A percentile compares a stretch with the other conserved stretches of the same genome.
Conservation (phyloP, 1,140 invertebrate genomes). For the Rhizoglyphus robini region DNA sequence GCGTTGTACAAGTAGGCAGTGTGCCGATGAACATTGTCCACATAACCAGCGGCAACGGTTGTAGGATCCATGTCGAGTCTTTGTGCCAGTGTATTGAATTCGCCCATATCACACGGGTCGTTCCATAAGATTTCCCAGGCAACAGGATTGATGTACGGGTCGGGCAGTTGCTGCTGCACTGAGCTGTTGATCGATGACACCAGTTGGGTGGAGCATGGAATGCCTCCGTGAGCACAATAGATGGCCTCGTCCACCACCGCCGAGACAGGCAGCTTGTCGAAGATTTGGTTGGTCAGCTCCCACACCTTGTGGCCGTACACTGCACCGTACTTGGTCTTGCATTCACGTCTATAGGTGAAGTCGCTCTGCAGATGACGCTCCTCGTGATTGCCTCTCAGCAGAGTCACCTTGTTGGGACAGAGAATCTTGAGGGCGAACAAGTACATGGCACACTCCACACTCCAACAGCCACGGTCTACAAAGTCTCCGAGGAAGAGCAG, state of each 20-base stretch:
- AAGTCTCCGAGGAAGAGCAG: slow-evolving; percentile 53
- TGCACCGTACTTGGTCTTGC: slow-evolving; percentile 50
- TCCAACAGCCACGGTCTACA: slow-evolving; percentile 47
- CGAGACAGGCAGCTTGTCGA: too few species aligned
- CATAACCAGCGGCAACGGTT: too few species aligned
- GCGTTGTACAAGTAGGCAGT: slow-evolving; percentile 55
- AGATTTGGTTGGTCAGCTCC: too few species aligned
- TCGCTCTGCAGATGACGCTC: slow-evolving; percentile 49
- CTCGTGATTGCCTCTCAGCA: slow-evolving; percentile 52
- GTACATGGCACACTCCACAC: too few species aligned
- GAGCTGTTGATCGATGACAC: too few species aligned
- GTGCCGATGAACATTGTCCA: too few species aligned
- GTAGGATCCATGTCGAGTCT: not conserved
- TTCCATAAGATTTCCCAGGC: too few species aligned
- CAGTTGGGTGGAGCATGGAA: slow-evolving; percentile 54
- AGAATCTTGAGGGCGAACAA: slow-evolving; percentile 50
- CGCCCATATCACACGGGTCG: slow-evolving; percentile 44
- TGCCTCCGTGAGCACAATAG: too few species aligned
- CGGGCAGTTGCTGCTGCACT: too few species aligned
- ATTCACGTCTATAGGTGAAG: slow-evolving; percentile 54
- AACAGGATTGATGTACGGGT: too few species aligned
- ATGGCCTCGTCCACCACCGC: slow-evolving; percentile 54
- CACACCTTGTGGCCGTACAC: too few species aligned
- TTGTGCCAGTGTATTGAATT: slow-evolving; percentile 20
- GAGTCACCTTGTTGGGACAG: slow-evolving; percentile 43